Conservation (phyloP, 2,113 vertebrate species). For the Stomatorhinus ivindoensis region DNA sequence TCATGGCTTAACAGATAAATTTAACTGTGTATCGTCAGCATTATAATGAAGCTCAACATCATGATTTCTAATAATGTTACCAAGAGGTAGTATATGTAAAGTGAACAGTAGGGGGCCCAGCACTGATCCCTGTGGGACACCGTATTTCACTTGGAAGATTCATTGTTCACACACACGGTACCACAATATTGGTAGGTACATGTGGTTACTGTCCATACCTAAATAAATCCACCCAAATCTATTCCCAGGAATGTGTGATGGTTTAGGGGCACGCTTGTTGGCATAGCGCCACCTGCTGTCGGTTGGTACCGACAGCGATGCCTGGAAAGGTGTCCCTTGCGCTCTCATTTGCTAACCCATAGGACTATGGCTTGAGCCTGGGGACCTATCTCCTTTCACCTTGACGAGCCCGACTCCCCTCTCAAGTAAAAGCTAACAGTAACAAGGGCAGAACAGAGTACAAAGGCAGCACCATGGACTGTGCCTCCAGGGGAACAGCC, state of each 20-base stretch:
- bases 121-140: too few relatives aligned
- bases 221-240: not conserved
- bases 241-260: not conserved
- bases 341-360: not conserved
- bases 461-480: not conserved
- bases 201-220: not conserved
- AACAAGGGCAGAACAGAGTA: not conserved
- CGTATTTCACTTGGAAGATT: not conserved
- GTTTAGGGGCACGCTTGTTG: not conserved
- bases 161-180: not conserved
- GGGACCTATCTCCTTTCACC: conserved; percentile 38
- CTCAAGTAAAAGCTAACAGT: not conserved
- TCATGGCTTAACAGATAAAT: not conserved
- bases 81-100: too few relatives aligned
- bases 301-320: not conserved
- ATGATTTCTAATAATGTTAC: too few relatives aligned
- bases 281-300: not conserved
- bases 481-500: not conserved
- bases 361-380: conserved; percentile 23
- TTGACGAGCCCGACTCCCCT: conserved; percentile 25
- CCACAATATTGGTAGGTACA: not conserved
- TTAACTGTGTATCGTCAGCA: too few relatives aligned
- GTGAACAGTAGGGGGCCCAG: too few relatives aligned
- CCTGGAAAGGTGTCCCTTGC: not conserved
- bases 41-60: too few relatives aligned